These are phyloP conservation scores for Anabacerthia variegaticeps DNA, from an alignment of 2,797 vertebrate genomes.

Conservation along the genomic window DNA sequence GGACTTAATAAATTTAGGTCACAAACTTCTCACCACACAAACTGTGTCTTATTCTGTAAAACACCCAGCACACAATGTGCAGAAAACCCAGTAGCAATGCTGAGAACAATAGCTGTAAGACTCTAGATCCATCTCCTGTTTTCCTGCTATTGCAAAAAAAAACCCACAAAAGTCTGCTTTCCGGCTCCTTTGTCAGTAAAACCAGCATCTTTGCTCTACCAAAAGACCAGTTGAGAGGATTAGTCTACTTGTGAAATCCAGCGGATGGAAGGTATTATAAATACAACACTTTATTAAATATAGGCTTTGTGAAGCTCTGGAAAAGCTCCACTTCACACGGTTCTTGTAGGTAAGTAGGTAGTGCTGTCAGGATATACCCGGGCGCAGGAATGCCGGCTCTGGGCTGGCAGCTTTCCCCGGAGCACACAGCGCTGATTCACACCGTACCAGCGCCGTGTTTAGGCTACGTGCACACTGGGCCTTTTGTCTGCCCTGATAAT, in stretches of 20 bases:
- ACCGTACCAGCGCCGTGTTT: neutral
- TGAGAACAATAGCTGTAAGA: neutral
- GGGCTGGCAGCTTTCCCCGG: neutral
- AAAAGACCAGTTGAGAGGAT: slow-evolving; percentile 53
- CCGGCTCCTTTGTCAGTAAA: slow-evolving; percentile 2
- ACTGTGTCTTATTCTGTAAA: neutral
- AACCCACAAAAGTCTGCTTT: neutral
- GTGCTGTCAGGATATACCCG: neutral
- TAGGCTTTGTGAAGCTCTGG: slow-evolving; percentile 61
- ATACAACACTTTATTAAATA: slow-evolving; percentile 50
- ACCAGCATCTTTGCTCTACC: slow-evolving; percentile 22
- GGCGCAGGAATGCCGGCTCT: neutral
- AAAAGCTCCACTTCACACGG: slow-evolving; percentile 30
- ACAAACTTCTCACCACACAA: neutral
- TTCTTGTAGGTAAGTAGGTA: slow-evolving; percentile 55
- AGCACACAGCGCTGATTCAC: neutral
- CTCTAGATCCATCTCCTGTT: neutral
- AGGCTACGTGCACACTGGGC: slow-evolving; percentile 13
- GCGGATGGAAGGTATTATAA: slow-evolving; percentile 56
- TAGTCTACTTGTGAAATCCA: slow-evolving; percentile 53
- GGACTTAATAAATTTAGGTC: neutral
- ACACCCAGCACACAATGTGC: neutral
- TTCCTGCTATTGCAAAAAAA: neutral
- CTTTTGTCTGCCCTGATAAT: slow-evolving; percentile 62
- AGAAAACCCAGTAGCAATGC: neutral